Evolutionary conservation across 2,113 vertebrate genomes (phyloP), one percentile per base, ranked within the genome.

Genomic region (Acanthochromis polyacanthus): DNA sequence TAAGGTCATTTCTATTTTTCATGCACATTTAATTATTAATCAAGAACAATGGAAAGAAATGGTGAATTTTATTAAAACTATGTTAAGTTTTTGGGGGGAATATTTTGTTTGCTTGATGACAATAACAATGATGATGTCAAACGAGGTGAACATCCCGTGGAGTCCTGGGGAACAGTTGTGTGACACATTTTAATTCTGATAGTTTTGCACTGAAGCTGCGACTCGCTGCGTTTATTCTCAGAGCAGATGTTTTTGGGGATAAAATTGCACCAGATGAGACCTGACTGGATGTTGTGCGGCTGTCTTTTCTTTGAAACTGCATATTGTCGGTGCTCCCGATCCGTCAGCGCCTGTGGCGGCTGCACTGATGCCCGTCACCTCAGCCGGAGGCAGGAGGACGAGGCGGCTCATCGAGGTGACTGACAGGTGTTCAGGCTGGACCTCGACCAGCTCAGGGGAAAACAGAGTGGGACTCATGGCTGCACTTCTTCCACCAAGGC

Each of bases 341-440:
- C 66, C 9, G 16, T 78, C 73, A 4, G 38, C 4, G 32, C 56
- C 73, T 43, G 73, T 6, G 58, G 64, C 0, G 17, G 22, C 45
- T 22, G 56, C 66, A 59, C 22, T 61, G 66, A 71, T 55, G 64
- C 65, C 63, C 30, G 60, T 59, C 59, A 48, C 36, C 51, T 4
- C 22, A n/a, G 68, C 80, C 76, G 60, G 36, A 3, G 76, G 82
- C 59, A 52, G 61, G 0, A 65, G 11, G 28, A 58, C 4, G 11
- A 63, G 51, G 75, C 66, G 51, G 36, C 71, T 52, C 30, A 25
- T 55, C 4, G 7, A 46, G 16, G 70, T 30, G 67, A 82, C 25
- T 71, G 68, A 63, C 50, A 4, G 22, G 43, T 53, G 59, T 45
- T 15, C 25, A 58, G 70, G 74, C 4, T 10, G 30, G 32, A 71